A percentile compares a stretch with the other conserved stretches of the same genome.
Evolutionary conservation across 2,797 vertebrate species (phyloP).

Genomic region (Staurois parvus): DNA sequence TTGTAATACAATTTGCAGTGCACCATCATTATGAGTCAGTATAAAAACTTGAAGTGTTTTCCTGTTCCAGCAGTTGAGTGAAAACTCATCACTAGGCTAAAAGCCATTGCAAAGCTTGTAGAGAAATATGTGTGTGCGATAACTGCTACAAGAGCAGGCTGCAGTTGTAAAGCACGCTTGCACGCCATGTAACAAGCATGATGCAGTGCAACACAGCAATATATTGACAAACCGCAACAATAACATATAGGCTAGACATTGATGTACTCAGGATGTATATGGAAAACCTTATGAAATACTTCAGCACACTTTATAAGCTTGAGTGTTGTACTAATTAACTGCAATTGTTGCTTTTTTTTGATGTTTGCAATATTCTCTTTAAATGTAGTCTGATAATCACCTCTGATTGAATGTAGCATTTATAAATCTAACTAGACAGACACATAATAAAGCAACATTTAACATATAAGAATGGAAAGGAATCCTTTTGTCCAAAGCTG

Average conservation of each 20-base stretch:
- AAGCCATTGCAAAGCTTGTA: background rate
- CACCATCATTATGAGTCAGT: background rate
- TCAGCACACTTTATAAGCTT: too few species aligned
- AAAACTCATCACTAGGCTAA: constrained; percentile 13
- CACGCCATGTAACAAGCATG: background rate
- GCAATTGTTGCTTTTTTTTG: too few species aligned
- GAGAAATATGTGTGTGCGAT: background rate
- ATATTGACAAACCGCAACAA: background rate
- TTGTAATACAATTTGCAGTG: background rate
- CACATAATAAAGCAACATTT: constrained; percentile 36
- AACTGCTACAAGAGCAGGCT: background rate
- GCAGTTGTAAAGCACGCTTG: background rate
- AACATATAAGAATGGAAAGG: constrained; percentile 27
- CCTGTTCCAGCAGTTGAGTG: background rate
- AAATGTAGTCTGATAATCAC: background rate
- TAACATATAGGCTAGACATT: background rate
- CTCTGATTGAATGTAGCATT: constrained; percentile 1
- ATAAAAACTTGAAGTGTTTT: constrained; percentile 1
- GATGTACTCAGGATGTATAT: background rate
- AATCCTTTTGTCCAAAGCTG: constrained; percentile 26
- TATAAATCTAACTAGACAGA: background rate
- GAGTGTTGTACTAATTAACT: too few species aligned
- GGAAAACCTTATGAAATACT: background rate
- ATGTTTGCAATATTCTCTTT: too few species aligned
- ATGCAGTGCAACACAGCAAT: constrained; percentile 14